phyloP scores from a whole-genome alignment of 1,140 invertebrate species.

The Drosophila burlai region DNA sequence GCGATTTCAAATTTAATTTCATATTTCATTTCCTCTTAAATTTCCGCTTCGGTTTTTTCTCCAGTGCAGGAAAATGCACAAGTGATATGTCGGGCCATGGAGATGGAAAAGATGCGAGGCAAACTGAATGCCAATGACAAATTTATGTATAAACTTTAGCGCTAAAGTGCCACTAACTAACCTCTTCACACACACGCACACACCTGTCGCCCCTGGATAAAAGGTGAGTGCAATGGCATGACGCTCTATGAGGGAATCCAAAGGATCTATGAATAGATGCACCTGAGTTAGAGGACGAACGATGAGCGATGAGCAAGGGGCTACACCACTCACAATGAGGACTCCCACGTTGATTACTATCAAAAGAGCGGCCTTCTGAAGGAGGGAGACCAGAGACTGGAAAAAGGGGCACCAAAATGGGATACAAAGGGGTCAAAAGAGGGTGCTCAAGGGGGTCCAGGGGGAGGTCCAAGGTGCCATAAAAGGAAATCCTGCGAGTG shows the following conservation, averaged over 20 bases:
- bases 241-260: conserved; percentile 69
- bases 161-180: conserved; percentile 82
- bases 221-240: conserved; percentile 75
- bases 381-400: conserved; percentile 7
- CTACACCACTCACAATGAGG: conserved; percentile 68
- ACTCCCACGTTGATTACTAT: conserved; percentile 79
- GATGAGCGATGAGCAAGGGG: conserved; percentile 25
- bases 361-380: conserved; percentile 63
- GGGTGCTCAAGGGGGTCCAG: neutral
- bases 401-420: conserved; percentile 17
- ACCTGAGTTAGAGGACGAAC: conserved; percentile 29
- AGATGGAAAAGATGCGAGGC: conserved; percentile 25
- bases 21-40: neutral
- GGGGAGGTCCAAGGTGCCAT: neutral
- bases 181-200: conserved; percentile 46
- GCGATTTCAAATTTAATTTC: no score
- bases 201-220: conserved; percentile 24
- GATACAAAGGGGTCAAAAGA: conserved; percentile 3
- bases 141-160: conserved; percentile 82
- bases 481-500: conserved; percentile 20
- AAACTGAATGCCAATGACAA: conserved; percentile 79
- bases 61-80: conserved; percentile 20
- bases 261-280: conserved; percentile 72
- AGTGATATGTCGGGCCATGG: neutral
- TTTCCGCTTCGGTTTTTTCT: neutral